Evolutionary conservation across 2,113 vertebrate species (phyloP).

Genomic region (Cercocebus atys): DNA sequence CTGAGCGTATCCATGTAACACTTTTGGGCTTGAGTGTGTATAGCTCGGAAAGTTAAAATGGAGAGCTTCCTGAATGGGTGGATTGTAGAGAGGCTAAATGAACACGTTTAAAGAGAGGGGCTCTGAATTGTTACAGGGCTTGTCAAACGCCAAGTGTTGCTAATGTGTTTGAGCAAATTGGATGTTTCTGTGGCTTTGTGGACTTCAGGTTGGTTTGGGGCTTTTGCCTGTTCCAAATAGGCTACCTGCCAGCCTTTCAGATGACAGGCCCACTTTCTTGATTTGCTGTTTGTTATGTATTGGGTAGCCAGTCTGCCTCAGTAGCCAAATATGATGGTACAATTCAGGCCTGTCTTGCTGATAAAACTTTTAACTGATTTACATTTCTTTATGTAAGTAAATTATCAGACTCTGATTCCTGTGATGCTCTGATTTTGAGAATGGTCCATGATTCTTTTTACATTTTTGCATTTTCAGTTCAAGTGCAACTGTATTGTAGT

Average conservation of each 20-base stretch:
- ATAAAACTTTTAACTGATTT: neutral
- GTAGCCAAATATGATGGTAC: neutral
- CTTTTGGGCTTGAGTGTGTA: neutral
- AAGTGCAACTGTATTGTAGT: neutral
- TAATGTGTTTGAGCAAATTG: neutral
- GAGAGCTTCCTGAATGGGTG: neutral
- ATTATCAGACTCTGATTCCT: neutral
- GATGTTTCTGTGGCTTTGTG: neutral
- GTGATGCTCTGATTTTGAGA: constrained; percentile 10
- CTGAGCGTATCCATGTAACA: neutral
- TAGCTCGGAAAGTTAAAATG: neutral
- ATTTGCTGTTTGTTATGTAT: neutral
- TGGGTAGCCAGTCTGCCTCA: neutral
- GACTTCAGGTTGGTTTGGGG: neutral
- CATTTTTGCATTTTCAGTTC: neutral
- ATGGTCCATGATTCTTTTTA: neutral
- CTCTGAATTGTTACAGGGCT: neutral
- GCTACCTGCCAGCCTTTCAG: neutral
- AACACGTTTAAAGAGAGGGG: neutral
- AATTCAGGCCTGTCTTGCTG: neutral
- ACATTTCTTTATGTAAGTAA: neutral
- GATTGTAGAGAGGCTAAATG: neutral
- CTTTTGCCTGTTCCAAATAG: neutral
- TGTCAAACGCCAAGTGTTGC: neutral
- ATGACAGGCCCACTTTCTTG: neutral